A percentile compares a stretch with the other conserved stretches of the same genome.
These are phyloP conservation scores for Macrostomum cliftonense DNA, from an alignment of 2,888 invertebrate genomes.

Conservation along the genomic window DNA sequence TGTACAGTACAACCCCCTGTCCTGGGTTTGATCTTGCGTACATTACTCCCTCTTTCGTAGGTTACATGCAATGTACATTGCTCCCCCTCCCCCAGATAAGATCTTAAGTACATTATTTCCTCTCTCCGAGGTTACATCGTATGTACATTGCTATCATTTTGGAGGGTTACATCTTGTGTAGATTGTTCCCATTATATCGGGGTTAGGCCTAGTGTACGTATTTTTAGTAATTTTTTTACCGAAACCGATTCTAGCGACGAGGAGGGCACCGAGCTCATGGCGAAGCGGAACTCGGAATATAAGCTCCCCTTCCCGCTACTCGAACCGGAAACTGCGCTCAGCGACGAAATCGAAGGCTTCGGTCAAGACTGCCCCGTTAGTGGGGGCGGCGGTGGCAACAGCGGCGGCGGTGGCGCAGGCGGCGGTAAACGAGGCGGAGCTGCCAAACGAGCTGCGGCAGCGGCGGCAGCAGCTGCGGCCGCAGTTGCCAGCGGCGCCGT, in stretches of 20 bases:
- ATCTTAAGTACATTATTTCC: no score
- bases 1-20: no score
- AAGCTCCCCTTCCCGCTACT: slow-evolving; percentile 64
- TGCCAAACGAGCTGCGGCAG: slow-evolving; percentile 12
- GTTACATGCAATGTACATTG: no score
- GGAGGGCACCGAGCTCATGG: slow-evolving; percentile 84
- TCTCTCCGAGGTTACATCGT: no score
- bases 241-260: slow-evolving; percentile 69
- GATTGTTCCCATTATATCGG: no score
- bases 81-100: no score
- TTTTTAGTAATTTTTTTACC: no score
- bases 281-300: slow-evolving; percentile 95
- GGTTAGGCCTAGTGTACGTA: no score
- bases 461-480: slow-evolving; percentile 3
- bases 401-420: slow-evolving; percentile 7
- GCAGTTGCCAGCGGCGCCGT: slow-evolving; percentile 8
- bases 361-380: background rate
- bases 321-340: slow-evolving; percentile 9
- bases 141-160: no score
- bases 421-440: slow-evolving; percentile 15
- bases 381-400: background rate
- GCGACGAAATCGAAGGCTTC: slow-evolving; percentile 6
- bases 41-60: no score
- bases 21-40: no score
- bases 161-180: no score